Percentiles rank a stretch among this genome's conserved stretches.
phyloP scores from a whole-genome alignment of 2,113 vertebrate species.

The Sorex araneus region DNA sequence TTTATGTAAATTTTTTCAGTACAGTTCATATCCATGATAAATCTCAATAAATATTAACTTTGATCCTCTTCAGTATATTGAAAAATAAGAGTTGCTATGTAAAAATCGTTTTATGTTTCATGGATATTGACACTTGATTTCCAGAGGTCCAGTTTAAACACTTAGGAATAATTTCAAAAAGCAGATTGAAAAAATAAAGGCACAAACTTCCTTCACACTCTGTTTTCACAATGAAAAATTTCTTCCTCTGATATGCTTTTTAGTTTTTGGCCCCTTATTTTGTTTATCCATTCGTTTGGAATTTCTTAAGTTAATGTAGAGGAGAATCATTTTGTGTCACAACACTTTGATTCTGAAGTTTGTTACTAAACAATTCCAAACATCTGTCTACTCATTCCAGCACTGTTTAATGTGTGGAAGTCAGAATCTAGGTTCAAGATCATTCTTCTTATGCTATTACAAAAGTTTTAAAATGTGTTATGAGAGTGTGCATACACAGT shows the following conservation, averaged over 20 bases:
- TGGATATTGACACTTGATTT: neutral
- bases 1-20: neutral
- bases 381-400: constrained; percentile 30
- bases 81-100: neutral
- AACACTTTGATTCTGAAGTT: neutral
- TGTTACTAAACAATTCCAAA: neutral
- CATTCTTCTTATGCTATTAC: constrained; percentile 1
- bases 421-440: constrained; percentile 33
- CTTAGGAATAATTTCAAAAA: constrained; percentile 12
- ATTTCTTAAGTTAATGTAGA: neutral
- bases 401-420: neutral
- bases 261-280: neutral
- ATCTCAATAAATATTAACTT: constrained; percentile 29
- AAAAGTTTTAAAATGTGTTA: constrained; percentile 53
- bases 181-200: neutral
- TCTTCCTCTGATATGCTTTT: neutral
- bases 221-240: constrained; percentile 1
- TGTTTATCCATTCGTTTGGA: neutral
- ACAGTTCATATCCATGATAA: neutral
- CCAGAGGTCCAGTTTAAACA: neutral
- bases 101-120: neutral
- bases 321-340: neutral
- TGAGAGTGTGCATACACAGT: constrained; percentile 4
- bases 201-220: neutral
- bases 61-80: neutral